These are phyloP conservation scores for Nomia melanderi DNA, from an alignment of 1,140 invertebrate species.

Conservation along the genomic window DNA sequence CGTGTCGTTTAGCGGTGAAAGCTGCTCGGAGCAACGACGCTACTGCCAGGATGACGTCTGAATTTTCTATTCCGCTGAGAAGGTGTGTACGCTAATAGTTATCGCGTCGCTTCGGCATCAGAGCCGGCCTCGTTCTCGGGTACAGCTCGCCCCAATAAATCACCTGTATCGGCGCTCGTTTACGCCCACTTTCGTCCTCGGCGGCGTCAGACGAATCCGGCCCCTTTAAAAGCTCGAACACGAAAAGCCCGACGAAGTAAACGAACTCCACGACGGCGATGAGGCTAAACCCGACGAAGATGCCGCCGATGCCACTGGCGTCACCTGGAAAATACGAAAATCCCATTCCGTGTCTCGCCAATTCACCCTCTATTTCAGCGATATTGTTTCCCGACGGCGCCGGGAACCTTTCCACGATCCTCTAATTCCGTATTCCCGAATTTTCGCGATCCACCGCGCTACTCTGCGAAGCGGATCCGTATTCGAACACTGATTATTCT, in stretches of 20 bases:
- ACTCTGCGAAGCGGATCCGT: too few species aligned
- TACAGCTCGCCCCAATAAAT: constrained; percentile 67
- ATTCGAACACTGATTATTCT: too few species aligned
- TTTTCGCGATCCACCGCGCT: too few species aligned
- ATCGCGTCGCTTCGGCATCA: not conserved
- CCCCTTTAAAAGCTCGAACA: constrained; percentile 37
- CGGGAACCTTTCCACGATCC: too few species aligned
- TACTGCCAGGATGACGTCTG: too few species aligned
- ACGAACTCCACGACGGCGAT: constrained; percentile 82
- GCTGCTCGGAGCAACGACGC: too few species aligned
- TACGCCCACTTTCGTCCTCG: not conserved
- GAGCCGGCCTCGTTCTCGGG: constrained; percentile 1
- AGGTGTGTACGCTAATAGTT: constrained; percentile 3
- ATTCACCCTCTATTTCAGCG: not conserved
- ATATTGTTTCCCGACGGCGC: not conserved
- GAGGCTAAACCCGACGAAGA: constrained; percentile 84
- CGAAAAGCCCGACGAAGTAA: constrained; percentile 79
- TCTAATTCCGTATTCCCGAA: not conserved
- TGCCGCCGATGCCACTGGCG: constrained; percentile 83
- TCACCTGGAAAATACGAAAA: constrained; percentile 79
- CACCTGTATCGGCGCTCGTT: constrained; percentile 19
- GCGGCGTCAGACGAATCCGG: not conserved
- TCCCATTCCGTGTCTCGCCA: not conserved
- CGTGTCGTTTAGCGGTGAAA: too few species aligned
- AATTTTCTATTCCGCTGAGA: too few species aligned